phyloP scores from a whole-genome alignment of 2,797 vertebrate species.

The Rousettus madagascariensis region DNA sequence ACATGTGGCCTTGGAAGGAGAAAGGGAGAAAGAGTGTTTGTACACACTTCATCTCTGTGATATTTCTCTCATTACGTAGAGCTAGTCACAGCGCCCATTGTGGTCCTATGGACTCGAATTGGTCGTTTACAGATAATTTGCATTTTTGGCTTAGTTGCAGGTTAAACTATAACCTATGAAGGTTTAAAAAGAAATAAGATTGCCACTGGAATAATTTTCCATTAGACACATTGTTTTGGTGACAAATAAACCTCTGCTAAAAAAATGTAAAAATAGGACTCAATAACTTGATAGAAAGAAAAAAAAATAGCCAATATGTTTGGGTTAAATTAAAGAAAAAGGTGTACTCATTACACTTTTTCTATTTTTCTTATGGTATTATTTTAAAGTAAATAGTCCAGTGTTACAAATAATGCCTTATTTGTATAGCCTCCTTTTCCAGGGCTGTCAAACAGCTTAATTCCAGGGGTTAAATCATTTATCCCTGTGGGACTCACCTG shows the following conservation, averaged over 20 bases:
- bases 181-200: background rate
- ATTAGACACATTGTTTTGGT: background rate
- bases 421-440: background rate
- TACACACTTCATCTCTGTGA: too few relatives aligned
- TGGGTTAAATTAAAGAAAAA: background rate
- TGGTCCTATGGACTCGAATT: background rate
- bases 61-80: background rate
- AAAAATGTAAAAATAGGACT: background rate
- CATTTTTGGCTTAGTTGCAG: background rate
- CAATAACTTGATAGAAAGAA: background rate
- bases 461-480: background rate
- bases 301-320: background rate
- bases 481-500: background rate
- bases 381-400: background rate
- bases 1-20: background rate
- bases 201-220: background rate
- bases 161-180: background rate
- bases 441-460: background rate
- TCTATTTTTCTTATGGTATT: background rate
- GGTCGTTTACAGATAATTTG: background rate
- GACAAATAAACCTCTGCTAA: background rate
- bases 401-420: background rate
- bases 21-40: background rate
- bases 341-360: background rate
- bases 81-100: fast-evolving